These are phyloP conservation scores for Psittacula derbiana DNA, from an alignment of 2,797 vertebrate species.

Conservation along the genomic window DNA sequence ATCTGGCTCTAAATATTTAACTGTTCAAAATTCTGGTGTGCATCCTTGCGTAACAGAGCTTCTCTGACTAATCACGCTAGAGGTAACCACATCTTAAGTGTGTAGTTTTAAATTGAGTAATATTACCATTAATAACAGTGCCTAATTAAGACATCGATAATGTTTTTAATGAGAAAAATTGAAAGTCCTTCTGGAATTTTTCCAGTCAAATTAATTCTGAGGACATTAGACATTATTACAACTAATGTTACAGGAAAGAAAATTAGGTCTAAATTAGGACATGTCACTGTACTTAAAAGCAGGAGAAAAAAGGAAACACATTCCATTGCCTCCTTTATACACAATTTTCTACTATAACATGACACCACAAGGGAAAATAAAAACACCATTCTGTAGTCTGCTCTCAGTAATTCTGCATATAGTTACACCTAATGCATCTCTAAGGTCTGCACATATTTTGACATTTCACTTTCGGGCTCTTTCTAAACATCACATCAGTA, in stretches of 20 bases:
- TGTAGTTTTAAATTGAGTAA: conserved; percentile 71
- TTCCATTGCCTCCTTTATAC: neutral
- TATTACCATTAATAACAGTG: conserved; percentile 76
- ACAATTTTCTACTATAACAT: neutral
- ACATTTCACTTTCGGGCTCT: neutral
- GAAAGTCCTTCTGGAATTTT: conserved; percentile 81
- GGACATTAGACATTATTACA: conserved; percentile 75
- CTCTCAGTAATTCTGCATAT: neutral
- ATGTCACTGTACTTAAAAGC: conserved; percentile 72
- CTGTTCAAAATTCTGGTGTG: conserved; percentile 63
- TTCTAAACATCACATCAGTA: neutral
- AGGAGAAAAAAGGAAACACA: neutral
- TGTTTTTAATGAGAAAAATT: conserved; percentile 83
- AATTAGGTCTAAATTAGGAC: conserved; percentile 75
- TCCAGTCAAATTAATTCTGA: conserved; percentile 80
- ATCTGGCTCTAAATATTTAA: conserved; percentile 61
- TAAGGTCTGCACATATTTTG: neutral
- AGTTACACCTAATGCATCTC: neutral
- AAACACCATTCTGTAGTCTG: neutral
- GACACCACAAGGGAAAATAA: neutral
- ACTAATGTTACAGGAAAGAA: conserved; percentile 78
- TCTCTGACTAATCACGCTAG: conserved; percentile 70
- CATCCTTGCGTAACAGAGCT: conserved; percentile 53
- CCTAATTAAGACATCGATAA: conserved; percentile 83
- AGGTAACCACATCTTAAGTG: conserved; percentile 76